Percentiles rank a stretch among this genome's conserved stretches.
These are phyloP conservation scores for Lasioglossum marginatum DNA, from an alignment of 2,888 invertebrate species.

Conservation along the genomic window DNA sequence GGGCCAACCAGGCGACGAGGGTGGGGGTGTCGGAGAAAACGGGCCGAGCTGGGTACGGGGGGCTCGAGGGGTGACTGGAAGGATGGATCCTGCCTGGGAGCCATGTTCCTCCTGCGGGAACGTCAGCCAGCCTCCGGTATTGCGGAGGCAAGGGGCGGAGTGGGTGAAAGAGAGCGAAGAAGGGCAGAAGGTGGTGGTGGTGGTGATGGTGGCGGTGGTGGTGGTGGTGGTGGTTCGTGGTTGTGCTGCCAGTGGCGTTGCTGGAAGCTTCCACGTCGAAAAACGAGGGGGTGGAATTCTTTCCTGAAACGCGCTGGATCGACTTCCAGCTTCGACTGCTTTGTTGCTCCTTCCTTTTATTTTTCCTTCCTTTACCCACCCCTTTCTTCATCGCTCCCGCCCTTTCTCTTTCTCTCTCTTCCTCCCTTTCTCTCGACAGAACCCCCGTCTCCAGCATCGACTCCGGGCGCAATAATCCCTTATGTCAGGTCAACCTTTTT, in stretches of 20 bases:
- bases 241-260: slow-evolving; percentile 37
- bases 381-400: neutral
- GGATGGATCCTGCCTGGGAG: slow-evolving; percentile 74
- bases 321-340: slow-evolving; percentile 63
- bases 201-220: slow-evolving; percentile 27
- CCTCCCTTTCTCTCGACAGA: neutral
- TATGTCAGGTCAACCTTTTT: slow-evolving; percentile 68
- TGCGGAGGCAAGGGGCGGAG: slow-evolving; percentile 21
- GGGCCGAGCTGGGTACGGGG: slow-evolving; percentile 53
- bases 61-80: slow-evolving; percentile 59
- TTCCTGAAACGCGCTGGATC: slow-evolving; percentile 66
- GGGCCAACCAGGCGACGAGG: slow-evolving; percentile 72
- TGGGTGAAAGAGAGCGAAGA: slow-evolving; percentile 62
- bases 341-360: slow-evolving; percentile 54
- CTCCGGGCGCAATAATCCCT: slow-evolving; percentile 64
- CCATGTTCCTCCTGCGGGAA: slow-evolving; percentile 73
- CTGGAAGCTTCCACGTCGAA: slow-evolving; percentile 59
- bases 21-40: slow-evolving; percentile 66
- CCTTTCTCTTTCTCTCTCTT: neutral
- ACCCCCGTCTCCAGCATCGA: slow-evolving; percentile 20
- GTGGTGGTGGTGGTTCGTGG: slow-evolving; percentile 24
- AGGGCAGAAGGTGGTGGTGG: slow-evolving; percentile 59
- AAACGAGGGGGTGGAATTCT: slow-evolving; percentile 57
- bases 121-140: slow-evolving; percentile 60
- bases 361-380: neutral